Evolutionary conservation across 2,888 invertebrate species (phyloP).

Genomic region (Eledona agricola): DNA sequence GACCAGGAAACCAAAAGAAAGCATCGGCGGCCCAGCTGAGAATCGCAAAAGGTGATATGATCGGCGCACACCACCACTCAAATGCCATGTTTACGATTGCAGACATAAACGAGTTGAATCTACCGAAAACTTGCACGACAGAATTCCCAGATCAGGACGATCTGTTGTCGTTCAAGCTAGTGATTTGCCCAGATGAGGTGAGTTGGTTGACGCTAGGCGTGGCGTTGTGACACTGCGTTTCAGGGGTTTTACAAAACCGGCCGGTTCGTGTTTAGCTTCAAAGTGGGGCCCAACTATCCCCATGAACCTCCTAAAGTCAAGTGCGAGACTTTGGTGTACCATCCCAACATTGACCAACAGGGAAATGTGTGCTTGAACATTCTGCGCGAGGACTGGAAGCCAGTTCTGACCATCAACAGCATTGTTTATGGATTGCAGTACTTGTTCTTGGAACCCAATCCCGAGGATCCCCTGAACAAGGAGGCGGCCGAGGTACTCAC

Average conservation of each 20-base stretch:
- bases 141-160: slow-evolving; percentile 98
- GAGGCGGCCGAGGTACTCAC: slow-evolving; percentile 98
- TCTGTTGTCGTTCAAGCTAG: slow-evolving; percentile 92
- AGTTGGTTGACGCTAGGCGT: slow-evolving; percentile 20
- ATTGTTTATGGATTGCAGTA: slow-evolving; percentile 98
- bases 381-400: slow-evolving; percentile 98
- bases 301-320: slow-evolving; percentile 99
- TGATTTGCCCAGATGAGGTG: slow-evolving; percentile 95
- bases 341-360: slow-evolving; percentile 97
- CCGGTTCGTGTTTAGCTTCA: slow-evolving; percentile 95
- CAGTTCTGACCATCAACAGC: slow-evolving; percentile 96
- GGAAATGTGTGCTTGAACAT: slow-evolving; percentile 98
- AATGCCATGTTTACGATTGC: slow-evolving; percentile 59
- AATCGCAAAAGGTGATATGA: slow-evolving; percentile 99
- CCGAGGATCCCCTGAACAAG: slow-evolving; percentile 98
- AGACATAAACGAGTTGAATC: slow-evolving; percentile 97
- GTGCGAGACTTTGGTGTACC: slow-evolving; percentile 97
- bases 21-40: slow-evolving; percentile 96
- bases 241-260: slow-evolving; percentile 94
- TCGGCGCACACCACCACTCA: slow-evolving; percentile 17
- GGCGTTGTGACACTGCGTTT: slow-evolving; percentile 32
- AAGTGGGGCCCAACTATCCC: slow-evolving; percentile 97
- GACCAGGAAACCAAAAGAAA: slow-evolving; percentile 83
- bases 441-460: slow-evolving; percentile 97
- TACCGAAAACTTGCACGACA: slow-evolving; percentile 95